Evolutionary conservation across 2,888 invertebrate genomes (phyloP), one percentile per base, ranked within the genome.

Genomic region (Azorinus chamasolen): DNA sequence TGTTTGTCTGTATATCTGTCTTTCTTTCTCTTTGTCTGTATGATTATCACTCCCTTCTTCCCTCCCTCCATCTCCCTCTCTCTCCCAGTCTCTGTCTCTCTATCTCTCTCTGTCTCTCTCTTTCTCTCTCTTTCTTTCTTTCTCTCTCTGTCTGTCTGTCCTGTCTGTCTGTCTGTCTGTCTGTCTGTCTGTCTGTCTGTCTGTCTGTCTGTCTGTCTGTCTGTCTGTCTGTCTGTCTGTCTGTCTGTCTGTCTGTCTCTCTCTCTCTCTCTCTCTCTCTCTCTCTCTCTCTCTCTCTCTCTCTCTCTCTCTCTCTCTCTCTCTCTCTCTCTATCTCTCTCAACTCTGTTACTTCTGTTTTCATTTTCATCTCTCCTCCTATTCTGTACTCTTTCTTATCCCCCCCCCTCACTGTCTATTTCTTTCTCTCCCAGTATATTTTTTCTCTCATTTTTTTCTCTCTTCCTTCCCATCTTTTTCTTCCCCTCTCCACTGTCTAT

Each of bases 191-290:
- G 10, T 41, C 41, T 41, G 10, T 41, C 41, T 41, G 10, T 41
- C 41, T 41, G 10, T 41, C 41, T 41, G 10, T 41, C 41, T 41
- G 14, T 41, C 41, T 41, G 41, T 41, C 41, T 41, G 8, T 41
- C 10, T 41, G 10, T 41, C 41, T 41, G 8, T 41, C 41, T 14
- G 41, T 41, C 41, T 41, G 14, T 41, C 41, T 8, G 10, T 14
- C 41, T 12, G 10, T 41, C 14, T 14, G 10, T 14, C 14, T 14
- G 10, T 41, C 41, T 14, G 8, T 41, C 41, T 41, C 41, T 41
- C 41, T 41, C 41, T 41, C 41, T 41, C 41, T 41, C 41, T 41
- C 41, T 41, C 41, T 41, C 41, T 41, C 41, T 41, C 41, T 41
- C 41, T 41, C 41, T 41, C 41, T 41, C 41, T 41, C 41, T 41